A percentile compares a stretch with the other conserved stretches of the same genome.
These are phyloP conservation scores for Anolis apletophallus DNA, from an alignment of 2,797 vertebrate genomes.

Conservation along the genomic window DNA sequence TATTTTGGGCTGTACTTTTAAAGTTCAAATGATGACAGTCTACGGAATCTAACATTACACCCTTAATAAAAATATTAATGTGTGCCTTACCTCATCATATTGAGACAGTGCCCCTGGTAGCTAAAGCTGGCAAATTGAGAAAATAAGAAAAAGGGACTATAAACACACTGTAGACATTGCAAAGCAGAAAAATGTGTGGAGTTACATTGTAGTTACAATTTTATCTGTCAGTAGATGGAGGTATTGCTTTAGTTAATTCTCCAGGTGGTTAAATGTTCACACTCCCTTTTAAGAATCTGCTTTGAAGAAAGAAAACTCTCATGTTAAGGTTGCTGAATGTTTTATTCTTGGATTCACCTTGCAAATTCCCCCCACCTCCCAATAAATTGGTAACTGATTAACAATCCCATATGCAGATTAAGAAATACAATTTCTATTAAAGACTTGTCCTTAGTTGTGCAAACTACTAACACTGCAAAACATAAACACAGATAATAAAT, in stretches of 20 bases:
- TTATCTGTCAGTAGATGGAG: constrained; percentile 27
- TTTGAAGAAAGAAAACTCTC: not conserved
- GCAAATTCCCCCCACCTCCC: not conserved
- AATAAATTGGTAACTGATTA: not conserved
- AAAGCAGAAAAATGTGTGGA: not conserved
- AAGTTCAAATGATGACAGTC: not conserved
- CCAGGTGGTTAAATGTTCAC: not conserved
- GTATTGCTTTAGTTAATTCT: constrained; percentile 13
- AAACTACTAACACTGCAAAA: not conserved
- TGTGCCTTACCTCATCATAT: not conserved
- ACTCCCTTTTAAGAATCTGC: not conserved
- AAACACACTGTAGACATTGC: not conserved
- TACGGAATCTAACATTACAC: not conserved
- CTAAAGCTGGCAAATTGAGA: not conserved
- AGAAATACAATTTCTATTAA: not conserved
- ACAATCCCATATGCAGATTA: not conserved
- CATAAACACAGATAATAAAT: too few relatives aligned
- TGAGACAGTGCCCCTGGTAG: not conserved
- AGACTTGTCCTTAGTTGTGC: not conserved
- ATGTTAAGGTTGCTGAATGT: not conserved
- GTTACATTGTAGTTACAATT: not conserved
- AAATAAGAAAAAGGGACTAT: not conserved
- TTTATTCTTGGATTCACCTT: not conserved
- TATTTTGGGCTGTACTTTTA: not conserved
- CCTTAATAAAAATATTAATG: not conserved